Evolutionary conservation across 2,113 vertebrate genomes (phyloP).

Genomic region (Pollachius pollachius): DNA sequence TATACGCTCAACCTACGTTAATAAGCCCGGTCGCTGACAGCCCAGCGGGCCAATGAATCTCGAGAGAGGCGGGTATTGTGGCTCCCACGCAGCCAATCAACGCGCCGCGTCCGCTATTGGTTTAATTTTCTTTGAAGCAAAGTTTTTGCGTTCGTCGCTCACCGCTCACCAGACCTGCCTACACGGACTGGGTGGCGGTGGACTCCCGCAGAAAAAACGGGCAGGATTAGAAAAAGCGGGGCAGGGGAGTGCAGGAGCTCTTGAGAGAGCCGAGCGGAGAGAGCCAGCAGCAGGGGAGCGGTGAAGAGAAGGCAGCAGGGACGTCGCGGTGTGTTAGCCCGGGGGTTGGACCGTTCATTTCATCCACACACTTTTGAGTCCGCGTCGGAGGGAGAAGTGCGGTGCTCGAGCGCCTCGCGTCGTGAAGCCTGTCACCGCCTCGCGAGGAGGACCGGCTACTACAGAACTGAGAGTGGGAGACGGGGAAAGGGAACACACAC

Average conservation of each 20-base stretch:
- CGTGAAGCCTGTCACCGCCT: constrained; percentile 29
- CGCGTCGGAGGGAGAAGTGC: constrained; percentile 49
- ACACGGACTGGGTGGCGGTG: constrained; percentile 1
- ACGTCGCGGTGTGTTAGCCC: constrained; percentile 29
- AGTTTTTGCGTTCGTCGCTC: constrained; percentile 64
- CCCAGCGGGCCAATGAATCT: neutral
- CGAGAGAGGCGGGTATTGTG: constrained; percentile 32
- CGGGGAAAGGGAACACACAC: neutral
- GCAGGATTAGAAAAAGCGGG: neutral
- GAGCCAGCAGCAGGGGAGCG: constrained; percentile 19
- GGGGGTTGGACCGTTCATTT: constrained; percentile 65
- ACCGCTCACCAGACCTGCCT: constrained; percentile 47
- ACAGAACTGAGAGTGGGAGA: constrained; percentile 38
- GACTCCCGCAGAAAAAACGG: constrained; percentile 14
- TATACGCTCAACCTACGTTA: constrained; percentile 43
- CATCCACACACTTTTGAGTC: constrained; percentile 58
- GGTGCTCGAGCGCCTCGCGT: constrained; percentile 19
- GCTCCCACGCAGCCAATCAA: constrained; percentile 58
- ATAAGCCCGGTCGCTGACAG: constrained; percentile 44
- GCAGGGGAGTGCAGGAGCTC: constrained; percentile 30
- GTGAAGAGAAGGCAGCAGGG: constrained; percentile 26
- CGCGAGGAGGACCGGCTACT: constrained; percentile 9
- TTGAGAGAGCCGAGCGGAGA: constrained; percentile 17
- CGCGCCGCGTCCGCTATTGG: constrained; percentile 30
- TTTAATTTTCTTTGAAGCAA: constrained; percentile 62